Base-by-base conservation (phyloP, 2,113 vertebrate species). In the Synodontis membranacea region DNA sequence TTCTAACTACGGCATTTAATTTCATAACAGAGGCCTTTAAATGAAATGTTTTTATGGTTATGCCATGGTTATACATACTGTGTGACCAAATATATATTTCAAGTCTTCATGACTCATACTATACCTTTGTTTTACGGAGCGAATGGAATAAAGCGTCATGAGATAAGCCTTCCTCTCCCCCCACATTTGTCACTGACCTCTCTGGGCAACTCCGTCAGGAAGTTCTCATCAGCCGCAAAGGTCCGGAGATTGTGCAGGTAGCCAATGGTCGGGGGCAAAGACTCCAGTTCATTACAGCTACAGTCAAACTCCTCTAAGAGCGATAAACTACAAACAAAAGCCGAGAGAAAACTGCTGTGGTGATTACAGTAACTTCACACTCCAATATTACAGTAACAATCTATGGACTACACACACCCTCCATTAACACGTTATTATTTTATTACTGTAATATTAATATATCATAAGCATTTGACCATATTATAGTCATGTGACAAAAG, bases 261-360 rank as follows among this genome's bases (percentile, higher is more conserved):
- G 84, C 98, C 98, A 1, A 99, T 96, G 79, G 98, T 99, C 54
- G 96, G 93, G 88, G 98, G 98, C 54, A 99, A 93, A 0, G 95
- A 95, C 92, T 99, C 98, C 95, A 99, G 90, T 92, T 99, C 98
- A 86, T 99, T 99, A 92, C 98, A 99, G 94, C 98, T 99, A 91
- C 97, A 98, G 95, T 99, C 98, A 89, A 99, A 96, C 90, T 99
- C 98, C 94, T 99, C 98, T 95, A 99, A 90, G 80, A 99, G 92
- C 91, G 97, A 98, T 90, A 99, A 93, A 95, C 98, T 99, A 95
- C 52, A 94, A 93, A 83, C 85, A 66, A 64, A 88, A 68, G 76
- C 12, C 12, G 23, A 87, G 42, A 31, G 25, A 83, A 84, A 52
- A 78, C 52, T 58, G 31, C 80, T 86, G 28, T 34, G 44, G 56